Evolutionary conservation across 2,113 vertebrate species (phyloP), one percentile per base, ranked within the genome.

Genomic region (Gorsachius goisagi): DNA sequence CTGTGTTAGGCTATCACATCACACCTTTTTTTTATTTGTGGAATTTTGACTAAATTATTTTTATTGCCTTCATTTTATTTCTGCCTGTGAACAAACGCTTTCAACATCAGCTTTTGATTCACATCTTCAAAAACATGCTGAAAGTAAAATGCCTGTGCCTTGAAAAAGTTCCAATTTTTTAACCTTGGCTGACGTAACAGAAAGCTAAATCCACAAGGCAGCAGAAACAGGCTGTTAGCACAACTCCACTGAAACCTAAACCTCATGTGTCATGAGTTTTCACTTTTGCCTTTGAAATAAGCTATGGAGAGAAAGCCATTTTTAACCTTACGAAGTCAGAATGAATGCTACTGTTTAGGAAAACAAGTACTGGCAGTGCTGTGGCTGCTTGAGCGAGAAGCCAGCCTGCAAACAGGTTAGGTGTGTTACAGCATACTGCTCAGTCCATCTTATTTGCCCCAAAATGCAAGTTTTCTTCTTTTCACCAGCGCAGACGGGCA

Each of bases 141-240:
- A 59, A 87, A 87, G 56, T 91, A 93, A 97, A 96, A 82, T 44
- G 95, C 75, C 82, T 78, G 58, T 24, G 27, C 88, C 93, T 97
- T 97, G 83, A 98, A 96, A 96, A 68, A 86, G 85, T 53, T 96
- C 73, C 76, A 66, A 14, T 45, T 56, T 58, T 76, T 88, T 80
- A 88, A 68, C 9, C 82, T 30, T 49, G 47, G 33, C 30, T 92
- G 59, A 63, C 2, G 2, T 27, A 79, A 72, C 3, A 84, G 67
- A 74, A 82, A 73, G 55, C 16, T 58, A 50, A 87, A 17, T 45
- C 63, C 49, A 49, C 24, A 28, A 78, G 59, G 62, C 41, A 83
- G 49, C 44, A 67, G 84, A 86, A 83, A 58, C 3, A 62, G 37
- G 32, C n/a, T 50, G 35, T 35, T 30, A 81, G 17, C 55, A 64